Evolutionary conservation across 2,888 invertebrate genomes (phyloP).

Genomic region (Caenorhabditis panamensis): DNA sequence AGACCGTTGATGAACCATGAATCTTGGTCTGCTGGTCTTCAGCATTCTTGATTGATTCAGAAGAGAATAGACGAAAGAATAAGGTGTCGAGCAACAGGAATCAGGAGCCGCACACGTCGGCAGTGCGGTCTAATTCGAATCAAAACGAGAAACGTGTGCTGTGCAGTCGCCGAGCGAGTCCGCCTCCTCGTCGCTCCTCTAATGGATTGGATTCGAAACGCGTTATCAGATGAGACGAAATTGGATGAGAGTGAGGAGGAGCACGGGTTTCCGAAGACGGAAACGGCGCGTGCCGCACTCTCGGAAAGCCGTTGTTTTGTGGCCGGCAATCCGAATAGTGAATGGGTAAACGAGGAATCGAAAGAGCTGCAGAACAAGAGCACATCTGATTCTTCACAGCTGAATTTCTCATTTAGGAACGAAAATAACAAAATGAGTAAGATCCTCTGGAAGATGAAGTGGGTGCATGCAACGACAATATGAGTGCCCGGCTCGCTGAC

Average conservation of each 20-base stretch:
- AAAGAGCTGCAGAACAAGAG: neutral
- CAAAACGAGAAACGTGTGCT: constrained; percentile 12
- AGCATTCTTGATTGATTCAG: constrained; percentile 29
- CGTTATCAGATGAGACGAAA: constrained; percentile 46
- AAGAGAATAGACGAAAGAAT: neutral
- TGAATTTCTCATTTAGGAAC: too few species aligned
- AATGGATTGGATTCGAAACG: constrained; percentile 51
- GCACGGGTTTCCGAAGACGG: constrained; percentile 13
- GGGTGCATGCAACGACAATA: too few species aligned
- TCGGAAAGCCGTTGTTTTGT: constrained; percentile 14
- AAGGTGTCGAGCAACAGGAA: neutral
- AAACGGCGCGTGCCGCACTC: constrained; percentile 20
- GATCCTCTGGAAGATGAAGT: too few species aligned
- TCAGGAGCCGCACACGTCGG: neutral
- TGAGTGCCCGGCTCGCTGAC: neutral
- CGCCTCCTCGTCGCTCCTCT: constrained; percentile 29
- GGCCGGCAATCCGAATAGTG: constrained; percentile 6
- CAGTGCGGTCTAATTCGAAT: constrained; percentile 41
- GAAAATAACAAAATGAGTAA: neutral
- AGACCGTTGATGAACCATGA: constrained; percentile 34
- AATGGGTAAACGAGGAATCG: neutral
- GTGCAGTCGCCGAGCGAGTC: neutral
- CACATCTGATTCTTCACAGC: too few species aligned
- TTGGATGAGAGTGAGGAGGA: constrained; percentile 16
- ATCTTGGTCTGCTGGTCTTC: constrained; percentile 39